phyloP scores from a whole-genome alignment of 2,113 vertebrate genomes.

The Gobio gobio region DNA sequence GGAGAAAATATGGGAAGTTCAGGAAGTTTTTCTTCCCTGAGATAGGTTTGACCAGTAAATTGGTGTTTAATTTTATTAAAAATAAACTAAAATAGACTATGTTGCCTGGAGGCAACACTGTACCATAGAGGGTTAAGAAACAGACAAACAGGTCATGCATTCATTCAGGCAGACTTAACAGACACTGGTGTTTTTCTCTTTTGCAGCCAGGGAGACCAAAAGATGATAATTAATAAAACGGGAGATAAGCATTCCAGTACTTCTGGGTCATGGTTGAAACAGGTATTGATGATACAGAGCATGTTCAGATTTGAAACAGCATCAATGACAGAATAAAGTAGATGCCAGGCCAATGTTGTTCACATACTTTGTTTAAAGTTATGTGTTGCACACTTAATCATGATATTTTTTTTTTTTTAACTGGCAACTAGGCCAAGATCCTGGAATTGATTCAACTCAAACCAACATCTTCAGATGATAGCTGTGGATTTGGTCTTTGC shows the following conservation, averaged over 20 bases:
- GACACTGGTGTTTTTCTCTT: not conserved
- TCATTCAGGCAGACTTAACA: not conserved
- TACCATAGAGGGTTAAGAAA: too few species aligned
- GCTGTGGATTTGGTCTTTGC: not conserved
- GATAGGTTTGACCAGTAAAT: too few species aligned
- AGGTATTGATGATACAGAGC: not conserved
- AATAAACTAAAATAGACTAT: too few species aligned
- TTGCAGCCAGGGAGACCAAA: not conserved
- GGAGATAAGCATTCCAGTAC: conserved; percentile 34
- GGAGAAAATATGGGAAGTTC: too few species aligned
- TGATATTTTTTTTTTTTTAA: not conserved
- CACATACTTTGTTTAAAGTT: not conserved
- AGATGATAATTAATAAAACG: not conserved
- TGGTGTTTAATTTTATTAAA: too few species aligned
- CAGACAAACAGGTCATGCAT: not conserved
- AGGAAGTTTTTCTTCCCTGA: too few species aligned
- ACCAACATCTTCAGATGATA: not conserved
- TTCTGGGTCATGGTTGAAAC: conserved; percentile 42
- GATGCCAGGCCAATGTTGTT: conserved; percentile 29
- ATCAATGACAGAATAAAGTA: conserved; percentile 13
- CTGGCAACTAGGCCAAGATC: not conserved
- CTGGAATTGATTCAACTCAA: not conserved
- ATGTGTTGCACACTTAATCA: not conserved
- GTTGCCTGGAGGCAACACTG: too few species aligned
- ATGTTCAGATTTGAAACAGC: conserved; percentile 5